Base-by-base conservation (phyloP, 2,888 invertebrate genomes). In the Dichetophora obliterata region DNA sequence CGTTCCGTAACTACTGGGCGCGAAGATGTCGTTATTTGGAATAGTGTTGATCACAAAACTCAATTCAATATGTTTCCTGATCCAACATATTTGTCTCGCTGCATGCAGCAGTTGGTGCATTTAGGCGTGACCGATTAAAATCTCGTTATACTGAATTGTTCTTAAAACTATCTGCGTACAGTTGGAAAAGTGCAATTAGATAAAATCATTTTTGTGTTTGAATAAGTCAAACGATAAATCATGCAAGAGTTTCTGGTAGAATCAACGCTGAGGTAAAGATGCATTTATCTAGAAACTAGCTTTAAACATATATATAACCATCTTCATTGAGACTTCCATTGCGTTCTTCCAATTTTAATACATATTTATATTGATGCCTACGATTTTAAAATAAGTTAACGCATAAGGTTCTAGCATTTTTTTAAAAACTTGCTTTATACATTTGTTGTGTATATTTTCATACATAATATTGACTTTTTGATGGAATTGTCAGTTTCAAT, bases 21-120 rank as follows among this genome's bases (percentile, higher is more conserved):
- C 82, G 94, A 95, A 86, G 95, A 97, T 90, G 96, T 96, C 78
- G 95, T 98, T 75, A 93, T 96, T 65, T 98, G 98, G 98, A 95
- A 95, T 86, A 94, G 93, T 85, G 94, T 96, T 79, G 96, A 96
- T 85, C 96, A 96, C 87, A 96, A 96, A 89, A 96, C 96, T 77
- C 93, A 94, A 88, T 90, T 92, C 34, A 93, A 92, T 75, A 94
- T 94, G 81, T 95, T 94, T 88, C 95, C 95, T 2, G 95, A 95
- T 90, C 92, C 92, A 4, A 92, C 92, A 78, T 96, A 95, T 88
- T 90, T 96, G 81, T 93, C 93, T 83, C 91, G 90, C 75, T 88
- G 89, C 77, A 88, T 90, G 87, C 89, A 90, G 74, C 90, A 90
- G 82, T 82, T 90, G 78, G 88, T 90, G 74, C 90, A 90, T 84